Conservation (phyloP, 2,113 vertebrate genomes). For the Tenebrosternarchus preto region DNA sequence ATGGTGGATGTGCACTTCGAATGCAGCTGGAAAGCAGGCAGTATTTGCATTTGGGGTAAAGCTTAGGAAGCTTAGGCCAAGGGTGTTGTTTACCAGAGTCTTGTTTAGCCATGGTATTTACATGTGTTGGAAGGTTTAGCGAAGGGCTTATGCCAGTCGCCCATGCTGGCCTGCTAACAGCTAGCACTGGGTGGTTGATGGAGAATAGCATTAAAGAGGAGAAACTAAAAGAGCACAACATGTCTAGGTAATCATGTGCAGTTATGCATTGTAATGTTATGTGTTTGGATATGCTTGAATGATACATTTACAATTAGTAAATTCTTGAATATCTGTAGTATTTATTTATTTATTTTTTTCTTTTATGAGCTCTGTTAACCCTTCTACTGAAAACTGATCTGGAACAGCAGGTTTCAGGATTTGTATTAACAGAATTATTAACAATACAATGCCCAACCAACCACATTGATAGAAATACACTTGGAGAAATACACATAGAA, state of each 20-base stretch:
- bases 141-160: conserved; percentile 33
- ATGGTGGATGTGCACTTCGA: background rate
- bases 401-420: no score
- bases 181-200: background rate
- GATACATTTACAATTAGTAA: background rate
- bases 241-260: background rate
- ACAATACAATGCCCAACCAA: no score
- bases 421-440: no score
- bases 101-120: conserved; percentile 37
- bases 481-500: no score
- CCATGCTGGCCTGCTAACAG: conserved; percentile 11
- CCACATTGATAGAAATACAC: no score
- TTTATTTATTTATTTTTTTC: no score
- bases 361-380: no score
- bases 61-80: conserved; percentile 41
- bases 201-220: background rate
- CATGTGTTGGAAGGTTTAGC: conserved; percentile 33
- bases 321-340: no score
- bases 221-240: background rate
- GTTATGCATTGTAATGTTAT: background rate
- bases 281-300: background rate
- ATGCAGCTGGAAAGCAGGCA: background rate
- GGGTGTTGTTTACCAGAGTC: conserved; percentile 36
- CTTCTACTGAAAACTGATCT: no score
- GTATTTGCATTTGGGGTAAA: conserved; percentile 28